These are phyloP conservation scores for Anableps anableps DNA, from an alignment of 2,797 vertebrate species.

Conservation along the genomic window DNA sequence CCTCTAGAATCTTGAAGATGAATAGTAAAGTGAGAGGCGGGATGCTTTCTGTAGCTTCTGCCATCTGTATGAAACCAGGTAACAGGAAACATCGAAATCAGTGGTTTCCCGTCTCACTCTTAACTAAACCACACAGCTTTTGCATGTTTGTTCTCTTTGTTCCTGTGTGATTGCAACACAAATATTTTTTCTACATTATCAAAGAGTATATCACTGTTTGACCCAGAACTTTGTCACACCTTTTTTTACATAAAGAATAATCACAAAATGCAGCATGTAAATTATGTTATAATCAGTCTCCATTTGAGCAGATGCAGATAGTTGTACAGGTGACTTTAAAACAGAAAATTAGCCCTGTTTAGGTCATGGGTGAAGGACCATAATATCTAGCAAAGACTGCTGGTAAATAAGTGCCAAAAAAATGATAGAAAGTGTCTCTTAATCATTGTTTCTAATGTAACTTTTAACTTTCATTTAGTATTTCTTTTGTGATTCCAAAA, in stretches of 20 bases:
- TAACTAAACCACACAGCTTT: conserved; percentile 5
- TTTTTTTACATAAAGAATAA: background rate
- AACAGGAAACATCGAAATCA: conserved; percentile 31
- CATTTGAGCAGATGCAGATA: background rate
- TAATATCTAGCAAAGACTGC: background rate
- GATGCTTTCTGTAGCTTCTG: background rate
- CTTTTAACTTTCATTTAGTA: background rate
- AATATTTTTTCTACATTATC: conserved; percentile 11
- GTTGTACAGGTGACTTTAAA: background rate
- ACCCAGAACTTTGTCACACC: background rate
- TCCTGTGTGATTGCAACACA: conserved; percentile 27
- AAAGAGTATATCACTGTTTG: background rate
- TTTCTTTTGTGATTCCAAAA: background rate
- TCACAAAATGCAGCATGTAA: background rate
- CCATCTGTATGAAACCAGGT: conserved; percentile 34
- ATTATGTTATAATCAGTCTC: background rate
- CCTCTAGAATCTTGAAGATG: background rate
- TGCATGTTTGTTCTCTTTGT: conserved; percentile 18
- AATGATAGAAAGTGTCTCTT: no score
- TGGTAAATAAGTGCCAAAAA: background rate
- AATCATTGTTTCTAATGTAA: background rate
- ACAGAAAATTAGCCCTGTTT: background rate
- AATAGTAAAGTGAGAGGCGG: background rate
- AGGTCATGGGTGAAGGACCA: background rate
- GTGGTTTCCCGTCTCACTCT: conserved; percentile 42